Conservation (phyloP, 1,140 invertebrate genomes). For the Piezodorus guildinii region DNA sequence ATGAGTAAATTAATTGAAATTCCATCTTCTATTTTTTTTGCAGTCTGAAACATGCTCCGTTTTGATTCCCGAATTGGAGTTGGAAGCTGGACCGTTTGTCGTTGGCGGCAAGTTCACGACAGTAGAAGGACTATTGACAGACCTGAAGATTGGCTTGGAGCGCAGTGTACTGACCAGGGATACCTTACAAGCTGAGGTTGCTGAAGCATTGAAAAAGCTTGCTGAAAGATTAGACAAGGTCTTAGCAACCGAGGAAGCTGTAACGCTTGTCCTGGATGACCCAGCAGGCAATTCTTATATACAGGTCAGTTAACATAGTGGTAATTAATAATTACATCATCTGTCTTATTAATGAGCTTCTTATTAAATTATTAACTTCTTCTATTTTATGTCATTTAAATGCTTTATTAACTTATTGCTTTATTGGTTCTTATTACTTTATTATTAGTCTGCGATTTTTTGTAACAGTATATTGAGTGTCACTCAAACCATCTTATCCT, state of each 20-base stretch:
- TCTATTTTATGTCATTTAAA: no score
- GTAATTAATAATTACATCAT: no score
- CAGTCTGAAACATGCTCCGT: conserved; percentile 85
- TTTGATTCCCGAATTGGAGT: conserved; percentile 78
- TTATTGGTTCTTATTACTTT: no score
- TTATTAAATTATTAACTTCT: no score
- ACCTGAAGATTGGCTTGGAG: conserved; percentile 48
- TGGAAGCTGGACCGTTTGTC: conserved; percentile 70
- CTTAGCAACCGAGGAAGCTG: conserved; percentile 45
- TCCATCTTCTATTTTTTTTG: neutral
- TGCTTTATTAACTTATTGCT: no score
- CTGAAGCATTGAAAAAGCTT: neutral
- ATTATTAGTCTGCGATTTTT: no score
- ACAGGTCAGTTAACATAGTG: conserved; percentile 45
- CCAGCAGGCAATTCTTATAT: conserved; percentile 95
- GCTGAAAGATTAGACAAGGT: conserved; percentile 45
- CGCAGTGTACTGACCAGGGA: conserved; percentile 45
- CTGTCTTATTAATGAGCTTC: no score
- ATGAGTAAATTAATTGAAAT: no score
- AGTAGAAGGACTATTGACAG: conserved; percentile 69
- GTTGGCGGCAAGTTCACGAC: conserved; percentile 93
- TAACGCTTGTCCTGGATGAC: conserved; percentile 83
- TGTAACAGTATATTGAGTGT: no score
- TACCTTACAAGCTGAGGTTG: conserved; percentile 43
- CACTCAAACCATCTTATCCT: no score